These are phyloP conservation scores for Halcyon chelicuti DNA, from an alignment of 2,797 vertebrate genomes.

Conservation along the genomic window DNA sequence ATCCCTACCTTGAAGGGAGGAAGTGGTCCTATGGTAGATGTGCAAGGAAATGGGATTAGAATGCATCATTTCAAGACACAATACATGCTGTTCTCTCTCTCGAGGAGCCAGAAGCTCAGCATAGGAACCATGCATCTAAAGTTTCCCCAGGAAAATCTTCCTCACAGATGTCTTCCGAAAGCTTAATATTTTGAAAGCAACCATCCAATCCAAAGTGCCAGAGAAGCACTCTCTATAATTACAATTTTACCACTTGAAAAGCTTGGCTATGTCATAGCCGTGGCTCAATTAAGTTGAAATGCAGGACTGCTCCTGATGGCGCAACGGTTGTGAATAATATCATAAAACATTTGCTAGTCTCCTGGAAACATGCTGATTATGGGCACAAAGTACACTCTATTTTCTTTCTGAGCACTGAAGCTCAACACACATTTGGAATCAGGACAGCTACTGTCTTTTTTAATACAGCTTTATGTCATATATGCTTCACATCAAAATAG, in stretches of 20 bases:
- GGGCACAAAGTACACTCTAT: background rate
- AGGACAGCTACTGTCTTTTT: slow-evolving; percentile 20
- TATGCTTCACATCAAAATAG: background rate
- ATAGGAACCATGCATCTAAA: fast-evolving
- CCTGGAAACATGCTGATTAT: background rate
- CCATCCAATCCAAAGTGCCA: slow-evolving; percentile 15
- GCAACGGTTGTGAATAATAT: background rate
- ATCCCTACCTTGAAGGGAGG: background rate
- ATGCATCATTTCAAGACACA: background rate
- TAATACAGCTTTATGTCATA: background rate
- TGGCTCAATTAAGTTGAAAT: slow-evolving; percentile 34
- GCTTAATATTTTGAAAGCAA: background rate
- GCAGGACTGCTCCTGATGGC: slow-evolving; percentile 17
- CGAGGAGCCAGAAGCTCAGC: background rate
- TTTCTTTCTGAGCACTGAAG: background rate
- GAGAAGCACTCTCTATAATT: slow-evolving; percentile 47
- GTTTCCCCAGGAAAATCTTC: background rate
- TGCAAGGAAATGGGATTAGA: background rate
- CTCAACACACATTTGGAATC: background rate
- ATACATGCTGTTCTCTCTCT: background rate
- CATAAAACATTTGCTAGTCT: slow-evolving; percentile 26
- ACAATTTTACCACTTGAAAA: slow-evolving; percentile 53
- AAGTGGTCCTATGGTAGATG: fast-evolving
- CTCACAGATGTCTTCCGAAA: background rate
- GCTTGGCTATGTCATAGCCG: slow-evolving; percentile 34